phyloP scores from a whole-genome alignment of 2,113 vertebrate genomes.

The Sinocyclocheilus anshuiensis region DNA sequence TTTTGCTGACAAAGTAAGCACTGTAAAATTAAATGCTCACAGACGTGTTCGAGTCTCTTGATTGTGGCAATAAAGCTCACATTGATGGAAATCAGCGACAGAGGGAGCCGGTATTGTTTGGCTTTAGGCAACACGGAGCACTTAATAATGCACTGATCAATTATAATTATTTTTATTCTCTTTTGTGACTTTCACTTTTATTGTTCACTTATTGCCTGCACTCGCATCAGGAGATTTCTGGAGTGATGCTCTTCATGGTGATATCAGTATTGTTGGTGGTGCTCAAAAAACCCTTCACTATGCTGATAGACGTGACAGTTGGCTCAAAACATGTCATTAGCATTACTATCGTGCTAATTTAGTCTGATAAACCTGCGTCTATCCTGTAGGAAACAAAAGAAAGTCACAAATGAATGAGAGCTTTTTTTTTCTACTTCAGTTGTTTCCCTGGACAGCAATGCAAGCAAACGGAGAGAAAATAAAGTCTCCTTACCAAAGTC shows the following conservation, averaged over 20 bases:
- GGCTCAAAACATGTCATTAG: constrained; percentile 15
- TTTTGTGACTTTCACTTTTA: constrained; percentile 18
- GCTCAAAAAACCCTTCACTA: background rate
- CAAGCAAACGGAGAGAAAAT: background rate
- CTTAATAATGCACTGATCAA: constrained; percentile 43
- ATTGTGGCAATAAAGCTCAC: constrained; percentile 34
- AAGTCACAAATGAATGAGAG: background rate
- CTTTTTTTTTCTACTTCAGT: background rate
- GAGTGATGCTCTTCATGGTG: constrained; percentile 3
- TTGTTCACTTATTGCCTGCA: background rate
- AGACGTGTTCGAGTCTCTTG: constrained; percentile 22
- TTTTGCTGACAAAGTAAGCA: constrained; percentile 54
- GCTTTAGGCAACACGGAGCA: constrained; percentile 24
- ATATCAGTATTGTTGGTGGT: background rate
- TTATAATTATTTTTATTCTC: constrained; percentile 20
- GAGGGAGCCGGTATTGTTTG: constrained; percentile 16
- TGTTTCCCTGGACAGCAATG: background rate
- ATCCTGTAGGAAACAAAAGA: background rate
- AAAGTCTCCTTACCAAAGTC: no score
- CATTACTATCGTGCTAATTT: background rate
- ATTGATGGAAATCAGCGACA: constrained; percentile 40
- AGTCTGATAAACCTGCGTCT: background rate
- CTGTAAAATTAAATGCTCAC: constrained; percentile 59
- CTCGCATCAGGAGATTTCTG: background rate
- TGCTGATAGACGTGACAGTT: constrained; percentile 12